Base-by-base conservation (phyloP, 2,888 invertebrate genomes). In the Eurois occulta region DNA sequence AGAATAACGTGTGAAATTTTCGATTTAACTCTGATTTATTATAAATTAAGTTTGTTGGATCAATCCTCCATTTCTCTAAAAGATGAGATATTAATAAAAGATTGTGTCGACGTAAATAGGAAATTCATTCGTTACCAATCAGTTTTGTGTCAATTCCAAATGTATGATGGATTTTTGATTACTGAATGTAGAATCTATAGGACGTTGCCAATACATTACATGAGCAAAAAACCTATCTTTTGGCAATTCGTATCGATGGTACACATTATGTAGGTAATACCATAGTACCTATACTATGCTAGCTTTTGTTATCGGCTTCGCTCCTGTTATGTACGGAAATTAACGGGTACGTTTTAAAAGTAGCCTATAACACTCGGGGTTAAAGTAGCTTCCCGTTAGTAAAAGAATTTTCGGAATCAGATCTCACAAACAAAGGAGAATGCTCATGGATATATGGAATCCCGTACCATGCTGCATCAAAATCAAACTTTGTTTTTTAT, bases 11-110 rank as follows among this genome's bases (percentile, higher is more conserved):
- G 78, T 77, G 81, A 78, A 28, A 21, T 73, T 82, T 80, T 71
- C 73, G 72, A 80, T 72, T 60, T 62, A 75, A 13, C 67, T 67
- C 46, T 73, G 76, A 84, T 85, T 84, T 84, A 84, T 85, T 76
- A 70, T 75, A 69, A 68, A 13, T 67, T 28, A 73, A 73, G 66
- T 71, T 65, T 5, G 24, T 52, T 70, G 43, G 68, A 71, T 72
- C 60, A 48, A 65, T 72, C 10, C n/a, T 41, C 48, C 35, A 38
- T 80, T 32, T 52, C n/a, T 46, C 62, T 21, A 41, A 72, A 68
- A 84, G 32, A 41, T 82, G 2, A 35, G 32, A 72, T 58, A 81
- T 83, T 64, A 60, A 65, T 66, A 60, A 71, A 73, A 83, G 64
- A 83, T 73, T 55, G 52, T 41, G 65, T 72, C 82, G 55, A 69